These are phyloP conservation scores for Drosophila varians DNA, from an alignment of 1,140 invertebrate species.

Conservation along the genomic window DNA sequence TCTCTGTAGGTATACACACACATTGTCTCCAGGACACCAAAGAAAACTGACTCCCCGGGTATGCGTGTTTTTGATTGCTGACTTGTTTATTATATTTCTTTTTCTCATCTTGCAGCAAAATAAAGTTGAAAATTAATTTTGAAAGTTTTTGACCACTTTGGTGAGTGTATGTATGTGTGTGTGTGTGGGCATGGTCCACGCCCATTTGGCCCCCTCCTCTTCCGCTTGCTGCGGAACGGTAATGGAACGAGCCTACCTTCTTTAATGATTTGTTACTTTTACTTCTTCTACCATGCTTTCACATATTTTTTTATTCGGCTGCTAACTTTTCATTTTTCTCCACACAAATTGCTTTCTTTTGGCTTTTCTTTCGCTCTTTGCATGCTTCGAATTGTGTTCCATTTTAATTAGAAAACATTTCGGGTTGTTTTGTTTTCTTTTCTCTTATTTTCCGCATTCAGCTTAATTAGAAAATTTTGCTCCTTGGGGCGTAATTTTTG, in stretches of 20 bases:
- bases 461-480: slow-evolving; percentile 53
- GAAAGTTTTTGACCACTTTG: slow-evolving; percentile 68
- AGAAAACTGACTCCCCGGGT: slow-evolving; percentile 3
- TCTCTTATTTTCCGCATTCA: slow-evolving; percentile 17
- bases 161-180: neutral
- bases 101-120: slow-evolving; percentile 41
- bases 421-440: slow-evolving; percentile 39
- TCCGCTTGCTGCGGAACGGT: neutral
- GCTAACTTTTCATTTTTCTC: slow-evolving; percentile 49
- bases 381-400: slow-evolving; percentile 49
- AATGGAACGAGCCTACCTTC: slow-evolving; percentile 37
- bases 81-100: slow-evolving; percentile 69
- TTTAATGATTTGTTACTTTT: slow-evolving; percentile 60
- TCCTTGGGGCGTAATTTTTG: slow-evolving; percentile 49
- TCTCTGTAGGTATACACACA: slow-evolving; percentile 1
- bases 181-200: slow-evolving; percentile 6
- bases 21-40: slow-evolving; percentile 39
- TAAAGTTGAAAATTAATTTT: slow-evolving; percentile 79
- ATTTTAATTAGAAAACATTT: slow-evolving; percentile 74
- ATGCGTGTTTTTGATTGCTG: slow-evolving; percentile 72
- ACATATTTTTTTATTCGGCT: slow-evolving; percentile 31
- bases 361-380: slow-evolving; percentile 31
- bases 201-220: neutral
- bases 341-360: slow-evolving; percentile 43
- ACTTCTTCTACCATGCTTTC: slow-evolving; percentile 43